Evolutionary conservation across 2,113 vertebrate species (phyloP), one percentile per base, ranked within the genome.

Genomic region (Anhinga rufa): DNA sequence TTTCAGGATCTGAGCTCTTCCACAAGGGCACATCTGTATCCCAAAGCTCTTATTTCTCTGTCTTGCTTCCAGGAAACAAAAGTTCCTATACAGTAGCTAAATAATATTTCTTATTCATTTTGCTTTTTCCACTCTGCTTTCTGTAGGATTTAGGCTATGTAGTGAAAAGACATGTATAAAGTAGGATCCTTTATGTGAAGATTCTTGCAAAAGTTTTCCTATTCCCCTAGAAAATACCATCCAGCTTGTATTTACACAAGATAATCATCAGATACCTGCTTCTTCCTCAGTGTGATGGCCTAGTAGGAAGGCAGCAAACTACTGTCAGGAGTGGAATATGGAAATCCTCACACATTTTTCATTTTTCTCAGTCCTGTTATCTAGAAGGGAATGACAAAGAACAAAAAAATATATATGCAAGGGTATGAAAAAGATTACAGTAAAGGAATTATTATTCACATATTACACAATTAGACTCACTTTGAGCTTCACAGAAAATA

Each of bases 301-400:
- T 20, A 49, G 12, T 14, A 66, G 48, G 32, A 49, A 86, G 32
- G 58, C 17, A 88, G 25, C 25, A 78, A 11, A 51, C 7, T 29
- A 19, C 13, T 24, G 4, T 62, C 42, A 80, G 40, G 10, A 70
- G 7, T 54, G 14, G 25, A 66, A 49, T 83, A 64, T 32, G 9
- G 28, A 86, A 61, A 86, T 65, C 13, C 0, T 1, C 1, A 1
- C 10, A 14, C 7, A 31, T 54, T 40, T 0, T 0, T 55, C 17
- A 51, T 79, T 58, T 48, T 72, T 89, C 64, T 78, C 68, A 70
- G 31, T 42, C 18, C 7, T 44, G 8, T 74, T 57, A 48, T 29
- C 21, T 61, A 60, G 10, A 13, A 71, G 18, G 68, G 16, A 36
- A 65, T n/a, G 10, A 54, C 9, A 44, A 80, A 49, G 10, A 38